Evolutionary conservation across 2,888 invertebrate species (phyloP).

Genomic region (Encarsia formosa): DNA sequence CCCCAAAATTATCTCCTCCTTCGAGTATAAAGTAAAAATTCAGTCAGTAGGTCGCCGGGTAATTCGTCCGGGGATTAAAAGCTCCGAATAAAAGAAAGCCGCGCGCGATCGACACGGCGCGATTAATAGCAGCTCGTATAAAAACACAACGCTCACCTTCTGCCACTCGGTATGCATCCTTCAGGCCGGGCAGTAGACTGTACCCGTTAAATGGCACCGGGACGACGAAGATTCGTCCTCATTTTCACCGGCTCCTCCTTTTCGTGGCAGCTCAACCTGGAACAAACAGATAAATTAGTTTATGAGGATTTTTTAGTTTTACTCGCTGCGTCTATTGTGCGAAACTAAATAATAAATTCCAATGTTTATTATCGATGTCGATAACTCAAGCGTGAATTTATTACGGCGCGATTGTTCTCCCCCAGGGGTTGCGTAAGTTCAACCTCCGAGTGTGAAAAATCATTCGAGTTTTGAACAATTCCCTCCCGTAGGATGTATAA

Average conservation of each 20-base stretch:
- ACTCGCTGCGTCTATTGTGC: not conserved
- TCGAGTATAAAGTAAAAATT: constrained; percentile 5
- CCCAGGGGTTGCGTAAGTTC: too few species aligned
- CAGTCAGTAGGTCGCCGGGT: constrained; percentile 18
- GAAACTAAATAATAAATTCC: too few species aligned
- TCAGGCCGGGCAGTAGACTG: constrained; percentile 15
- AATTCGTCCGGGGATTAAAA: not conserved
- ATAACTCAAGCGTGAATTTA: too few species aligned
- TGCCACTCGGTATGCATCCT: constrained; percentile 47
- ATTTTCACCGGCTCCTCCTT: constrained; percentile 32
- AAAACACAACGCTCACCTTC: constrained; percentile 37
- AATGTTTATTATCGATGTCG: too few species aligned
- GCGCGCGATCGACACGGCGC: not conserved
- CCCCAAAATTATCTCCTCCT: too few species aligned
- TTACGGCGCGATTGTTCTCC: too few species aligned
- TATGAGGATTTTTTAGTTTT: not conserved
- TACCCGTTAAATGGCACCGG: constrained; percentile 33
- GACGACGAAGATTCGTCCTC: constrained; percentile 31
- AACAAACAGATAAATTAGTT: too few species aligned
- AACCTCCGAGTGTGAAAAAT: not conserved
- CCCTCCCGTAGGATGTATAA: too few species aligned
- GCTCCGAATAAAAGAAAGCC: constrained; percentile 1
- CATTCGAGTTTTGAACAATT: too few species aligned
- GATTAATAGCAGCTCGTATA: not conserved
- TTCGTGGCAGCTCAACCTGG: constrained; percentile 6